Evolutionary conservation across 2,888 invertebrate species (phyloP), one percentile per base, ranked within the genome.

Genomic region (Andrena hattorfiana): DNA sequence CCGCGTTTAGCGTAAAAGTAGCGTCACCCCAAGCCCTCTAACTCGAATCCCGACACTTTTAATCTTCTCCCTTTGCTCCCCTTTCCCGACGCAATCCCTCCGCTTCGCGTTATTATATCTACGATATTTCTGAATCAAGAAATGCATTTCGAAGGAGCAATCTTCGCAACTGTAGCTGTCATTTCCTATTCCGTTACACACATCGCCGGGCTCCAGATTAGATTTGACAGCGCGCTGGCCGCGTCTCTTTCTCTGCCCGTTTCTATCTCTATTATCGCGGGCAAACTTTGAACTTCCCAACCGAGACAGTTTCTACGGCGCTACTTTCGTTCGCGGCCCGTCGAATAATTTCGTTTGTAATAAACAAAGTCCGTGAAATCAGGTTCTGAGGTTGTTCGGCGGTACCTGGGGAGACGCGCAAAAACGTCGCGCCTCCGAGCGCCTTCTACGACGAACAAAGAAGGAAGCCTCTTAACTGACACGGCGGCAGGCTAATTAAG

Each of bases 401-500:
- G 28, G 42, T 54, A 42, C 16, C 62, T 23, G 35, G 8, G 20
- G 60, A 62, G 64, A 64, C 64, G 72, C 35, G 72, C 77, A 80
- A 87, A 83, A 77, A 76, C 87, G 60, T 69, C 48, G 59, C 32
- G 13, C 32, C 75, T 73, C 62, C 30, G 60, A 42, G 67, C 59
- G 62, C 49, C 49, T 77, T 54, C 76, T 35, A 23, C 63, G 26
- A 60, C 60, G 70, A 32, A 74, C 79, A 83, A 87, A 88, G 87
- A 88, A 84, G 79, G 73, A 76, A 85, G 76, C 81, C 80, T 80
- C 77, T 82, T 82, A 81, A 64, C 77, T 70, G 73, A 56, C 75
- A 51, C 63, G 60, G 68, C 59, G 77, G 79, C 72, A 56, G 77
- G 66, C 75, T 87, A 87, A 87, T 87, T 88, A 84, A 84, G 75